Conservation (phyloP, 2,888 invertebrate species). For the Augochlorella aurata region DNA sequence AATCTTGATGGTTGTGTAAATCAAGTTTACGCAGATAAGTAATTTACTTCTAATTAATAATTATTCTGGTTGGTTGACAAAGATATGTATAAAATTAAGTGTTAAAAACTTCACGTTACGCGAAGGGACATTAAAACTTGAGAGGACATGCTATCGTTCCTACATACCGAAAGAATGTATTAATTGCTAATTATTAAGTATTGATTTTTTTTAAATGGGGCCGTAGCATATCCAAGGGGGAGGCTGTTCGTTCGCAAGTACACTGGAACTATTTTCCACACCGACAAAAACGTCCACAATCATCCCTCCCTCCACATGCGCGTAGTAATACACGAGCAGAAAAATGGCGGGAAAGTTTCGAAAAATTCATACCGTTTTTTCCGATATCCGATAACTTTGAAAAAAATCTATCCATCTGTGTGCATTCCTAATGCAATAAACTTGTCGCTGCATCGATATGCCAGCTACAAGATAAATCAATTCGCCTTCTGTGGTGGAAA, state of each 20-base stretch:
- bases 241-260: constrained; percentile 63
- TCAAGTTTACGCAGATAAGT: neutral
- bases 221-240: constrained; percentile 61
- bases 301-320: constrained; percentile 41
- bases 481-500: neutral
- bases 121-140: constrained; percentile 10
- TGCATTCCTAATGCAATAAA: neutral
- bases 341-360: constrained; percentile 71
- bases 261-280: constrained; percentile 66
- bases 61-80: neutral
- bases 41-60: constrained; percentile 2
- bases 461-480: neutral
- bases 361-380: constrained; percentile 30
- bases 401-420: constrained; percentile 26
- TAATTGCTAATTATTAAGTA: constrained; percentile 81
- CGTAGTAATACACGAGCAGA: constrained; percentile 59
- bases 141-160: constrained; percentile 26
- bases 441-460: neutral
- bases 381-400: neutral
- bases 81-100: neutral
- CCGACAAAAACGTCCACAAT: constrained; percentile 52
- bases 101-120: constrained; percentile 2
- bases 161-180: constrained; percentile 65
- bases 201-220: constrained; percentile 80
- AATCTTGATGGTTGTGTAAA: neutral